phyloP scores from a whole-genome alignment of 2,797 vertebrate genomes.

The Onychomys leucogaster region DNA sequence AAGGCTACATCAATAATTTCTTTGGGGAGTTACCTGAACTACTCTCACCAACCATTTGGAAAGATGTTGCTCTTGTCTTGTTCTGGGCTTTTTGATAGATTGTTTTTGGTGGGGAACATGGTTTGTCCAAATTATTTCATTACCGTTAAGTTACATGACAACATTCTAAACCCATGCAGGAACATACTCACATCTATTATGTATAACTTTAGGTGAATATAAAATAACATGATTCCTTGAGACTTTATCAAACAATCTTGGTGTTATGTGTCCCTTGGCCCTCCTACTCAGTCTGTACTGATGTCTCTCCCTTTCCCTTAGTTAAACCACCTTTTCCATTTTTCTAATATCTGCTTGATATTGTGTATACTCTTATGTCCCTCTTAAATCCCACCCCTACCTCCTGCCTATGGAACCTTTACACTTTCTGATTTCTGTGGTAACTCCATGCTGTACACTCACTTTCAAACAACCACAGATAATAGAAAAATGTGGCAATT shows the following conservation, averaged over 20 bases:
- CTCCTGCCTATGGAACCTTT: background rate
- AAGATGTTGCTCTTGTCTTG: background rate
- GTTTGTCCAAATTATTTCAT: background rate
- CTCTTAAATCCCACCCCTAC: background rate
- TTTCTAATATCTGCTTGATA: background rate
- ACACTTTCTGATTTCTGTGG: background rate
- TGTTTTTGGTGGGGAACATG: background rate
- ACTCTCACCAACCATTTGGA: background rate
- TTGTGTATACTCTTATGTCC: background rate
- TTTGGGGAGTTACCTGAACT: background rate
- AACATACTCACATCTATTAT: background rate
- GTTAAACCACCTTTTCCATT: background rate
- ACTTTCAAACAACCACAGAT: background rate
- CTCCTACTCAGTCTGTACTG: background rate
- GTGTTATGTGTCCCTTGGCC: background rate
- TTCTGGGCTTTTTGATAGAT: background rate
- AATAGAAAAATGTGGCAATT: background rate
- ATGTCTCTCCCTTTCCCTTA: too few species aligned
- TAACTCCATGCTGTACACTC: background rate
- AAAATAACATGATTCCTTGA: background rate
- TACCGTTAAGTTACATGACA: background rate
- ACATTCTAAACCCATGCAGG: background rate
- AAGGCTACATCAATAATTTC: background rate
- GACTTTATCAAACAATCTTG: background rate
- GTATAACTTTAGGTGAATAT: background rate